Evolutionary conservation across 92 coral and sea anemone genomes (phyloP).

Genomic region (Phymanthus crucifer): DNA sequence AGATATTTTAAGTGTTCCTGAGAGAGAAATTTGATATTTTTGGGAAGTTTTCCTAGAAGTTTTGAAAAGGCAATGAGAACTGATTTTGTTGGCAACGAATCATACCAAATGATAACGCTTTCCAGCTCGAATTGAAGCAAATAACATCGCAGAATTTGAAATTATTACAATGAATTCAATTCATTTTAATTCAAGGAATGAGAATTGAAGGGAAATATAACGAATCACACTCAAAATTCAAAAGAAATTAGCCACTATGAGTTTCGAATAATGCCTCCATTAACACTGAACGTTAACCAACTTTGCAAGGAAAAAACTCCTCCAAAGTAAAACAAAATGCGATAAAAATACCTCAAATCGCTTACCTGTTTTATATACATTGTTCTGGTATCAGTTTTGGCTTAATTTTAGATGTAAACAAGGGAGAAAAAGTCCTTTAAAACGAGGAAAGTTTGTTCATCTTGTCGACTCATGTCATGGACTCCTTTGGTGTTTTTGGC

Average conservation of each 20-base stretch:
- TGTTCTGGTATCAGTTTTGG: slow-evolving; percentile 12
- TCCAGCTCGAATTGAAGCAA: background rate
- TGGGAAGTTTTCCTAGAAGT: background rate
- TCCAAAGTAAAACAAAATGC: background rate
- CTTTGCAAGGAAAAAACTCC: slow-evolving; percentile 5
- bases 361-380: slow-evolving; percentile 94
- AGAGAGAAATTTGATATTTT: background rate
- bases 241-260: background rate
- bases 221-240: background rate
- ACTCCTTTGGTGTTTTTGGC: slow-evolving; percentile 51
- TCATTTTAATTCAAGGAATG: background rate
- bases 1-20: background rate
- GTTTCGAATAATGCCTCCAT: background rate
- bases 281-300: background rate
- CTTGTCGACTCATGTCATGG: slow-evolving; percentile 34
- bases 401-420: background rate
- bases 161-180: background rate
- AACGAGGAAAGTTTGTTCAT: background rate
- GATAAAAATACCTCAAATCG: background rate
- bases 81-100: background rate
- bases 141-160: background rate
- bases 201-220: background rate
- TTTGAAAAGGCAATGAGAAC: background rate
- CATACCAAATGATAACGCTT: background rate
- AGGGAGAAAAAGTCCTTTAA: slow-evolving; percentile 16